Base-by-base conservation (phyloP, 2,888 invertebrate species). In the Agriopis marginaria region DNA sequence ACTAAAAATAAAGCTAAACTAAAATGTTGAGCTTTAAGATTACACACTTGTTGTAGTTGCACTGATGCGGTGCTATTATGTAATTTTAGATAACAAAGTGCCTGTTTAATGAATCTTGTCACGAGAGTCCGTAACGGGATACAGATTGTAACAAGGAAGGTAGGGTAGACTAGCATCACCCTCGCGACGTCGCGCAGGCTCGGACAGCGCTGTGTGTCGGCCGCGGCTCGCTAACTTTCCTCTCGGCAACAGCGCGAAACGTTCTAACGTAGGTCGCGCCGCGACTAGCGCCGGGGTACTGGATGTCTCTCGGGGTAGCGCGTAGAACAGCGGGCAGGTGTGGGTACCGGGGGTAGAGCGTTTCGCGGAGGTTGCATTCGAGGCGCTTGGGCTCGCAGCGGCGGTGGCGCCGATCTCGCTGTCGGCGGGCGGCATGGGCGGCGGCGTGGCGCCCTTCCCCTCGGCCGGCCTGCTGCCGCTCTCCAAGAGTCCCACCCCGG, bases 331-430 rank as follows among this genome's bases (percentile, higher is more conserved):
- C 7, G 23, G 9, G 11, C 2, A 44, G 44, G 39, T 53, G 53
- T 32, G 55, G 12, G 12, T 17, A 23, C 62, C 76, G 74, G 74
- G 78, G 79, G 93, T 97, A 87, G 97, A 97, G 92, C 95, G 97
- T 88, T 97, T 96, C 94, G 95, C 95, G 85, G 95, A 96, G 80
- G 97, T 98, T 94, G 96, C 97, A 92, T 96, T 96, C 92, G 96
- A 96, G 90, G 96, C 95, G 88, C 94, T 95, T 89, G 92, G 95
- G 86, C 96, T 95, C 86, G 95, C 95, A 86, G 96, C 96, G 80
- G 95, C 96, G 81, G 95, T 96, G 83, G 96, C 97, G 86, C 97
- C 97, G 84, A 97, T 97, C 89, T 98, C 98, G 88, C 98, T 98
- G 94, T 97, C 98, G 82, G 95, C 94, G 76, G 88, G 96, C 95